Evolutionary conservation across 1,140 invertebrate genomes (phyloP).

Genomic region (Rhopalosiphum maidis): DNA sequence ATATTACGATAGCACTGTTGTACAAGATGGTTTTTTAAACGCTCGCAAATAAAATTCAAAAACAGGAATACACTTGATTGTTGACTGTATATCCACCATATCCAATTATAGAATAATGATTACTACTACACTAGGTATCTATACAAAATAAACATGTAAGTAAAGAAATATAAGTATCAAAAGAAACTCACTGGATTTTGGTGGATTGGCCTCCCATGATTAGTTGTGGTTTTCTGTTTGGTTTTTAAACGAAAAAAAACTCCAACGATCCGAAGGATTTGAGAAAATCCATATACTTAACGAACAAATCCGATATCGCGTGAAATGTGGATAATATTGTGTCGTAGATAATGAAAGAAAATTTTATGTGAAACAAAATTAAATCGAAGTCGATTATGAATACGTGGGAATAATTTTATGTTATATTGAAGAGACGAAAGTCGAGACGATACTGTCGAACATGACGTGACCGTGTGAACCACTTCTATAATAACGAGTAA

Average conservation of each 20-base stretch:
- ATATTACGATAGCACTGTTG: not conserved
- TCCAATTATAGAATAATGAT: not conserved
- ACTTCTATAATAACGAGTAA: not conserved
- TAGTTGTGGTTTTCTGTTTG: not conserved
- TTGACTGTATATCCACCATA: not conserved
- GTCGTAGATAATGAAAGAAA: not conserved
- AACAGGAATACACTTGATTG: not conserved
- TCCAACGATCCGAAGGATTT: not conserved
- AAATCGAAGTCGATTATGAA: not conserved
- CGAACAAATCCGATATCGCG: not conserved
- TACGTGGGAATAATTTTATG: too few species aligned
- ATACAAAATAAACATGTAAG: not conserved
- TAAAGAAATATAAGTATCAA: not conserved
- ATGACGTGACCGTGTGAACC: not conserved
- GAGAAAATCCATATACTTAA: not conserved
- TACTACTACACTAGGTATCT: not conserved
- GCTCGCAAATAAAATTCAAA: not conserved
- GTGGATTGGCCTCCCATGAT: slow-evolving; percentile 29
- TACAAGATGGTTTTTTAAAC: not conserved
- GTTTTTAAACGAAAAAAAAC: not conserved
- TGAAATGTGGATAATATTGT: not conserved
- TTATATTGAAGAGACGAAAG: too few species aligned
- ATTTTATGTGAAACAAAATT: not conserved
- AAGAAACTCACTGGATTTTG: not conserved
- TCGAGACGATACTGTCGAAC: not conserved